Evolutionary conservation across 2,797 vertebrate species (phyloP).

Genomic region (Crenuchus spilurus): DNA sequence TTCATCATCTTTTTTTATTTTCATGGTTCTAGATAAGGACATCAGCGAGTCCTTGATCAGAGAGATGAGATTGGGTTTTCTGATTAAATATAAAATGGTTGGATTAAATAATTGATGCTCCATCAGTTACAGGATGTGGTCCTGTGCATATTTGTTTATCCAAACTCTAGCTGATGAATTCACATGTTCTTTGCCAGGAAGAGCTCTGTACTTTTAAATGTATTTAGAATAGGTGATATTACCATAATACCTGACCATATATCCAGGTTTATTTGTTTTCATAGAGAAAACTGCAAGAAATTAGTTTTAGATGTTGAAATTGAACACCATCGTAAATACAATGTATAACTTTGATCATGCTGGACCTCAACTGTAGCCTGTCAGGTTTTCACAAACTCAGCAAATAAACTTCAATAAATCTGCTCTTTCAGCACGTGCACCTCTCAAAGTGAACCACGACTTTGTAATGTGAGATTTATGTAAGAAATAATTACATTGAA

Average conservation of each 20-base stretch:
- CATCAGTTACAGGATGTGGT: slow-evolving; percentile 12
- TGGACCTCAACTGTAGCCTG: too few relatives aligned
- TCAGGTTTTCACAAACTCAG: too few relatives aligned
- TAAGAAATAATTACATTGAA: too few relatives aligned
- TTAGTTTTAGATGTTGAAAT: too few relatives aligned
- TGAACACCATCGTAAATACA: too few relatives aligned
- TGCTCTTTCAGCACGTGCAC: too few relatives aligned
- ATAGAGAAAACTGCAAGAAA: too few relatives aligned
- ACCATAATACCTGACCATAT: background rate
- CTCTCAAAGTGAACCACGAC: too few relatives aligned
- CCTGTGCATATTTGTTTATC: slow-evolving; percentile 16
- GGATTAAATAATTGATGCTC: slow-evolving; percentile 45
- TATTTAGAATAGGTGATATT: background rate
- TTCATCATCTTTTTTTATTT: slow-evolving; percentile 8
- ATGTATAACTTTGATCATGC: too few relatives aligned
- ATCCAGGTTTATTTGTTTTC: background rate
- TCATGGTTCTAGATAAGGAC: slow-evolving; percentile 16
- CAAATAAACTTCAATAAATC: too few relatives aligned
- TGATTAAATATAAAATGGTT: slow-evolving; percentile 32
- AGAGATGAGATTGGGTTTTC: slow-evolving; percentile 27
- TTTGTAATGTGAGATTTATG: too few relatives aligned
- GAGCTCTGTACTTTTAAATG: background rate
- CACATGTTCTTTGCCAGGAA: background rate
- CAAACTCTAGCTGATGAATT: slow-evolving; percentile 9
- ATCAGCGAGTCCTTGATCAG: slow-evolving; percentile 11